Evolutionary conservation across 2,113 vertebrate species (phyloP).

Genomic region (Tretioscincus oriximinensis): DNA sequence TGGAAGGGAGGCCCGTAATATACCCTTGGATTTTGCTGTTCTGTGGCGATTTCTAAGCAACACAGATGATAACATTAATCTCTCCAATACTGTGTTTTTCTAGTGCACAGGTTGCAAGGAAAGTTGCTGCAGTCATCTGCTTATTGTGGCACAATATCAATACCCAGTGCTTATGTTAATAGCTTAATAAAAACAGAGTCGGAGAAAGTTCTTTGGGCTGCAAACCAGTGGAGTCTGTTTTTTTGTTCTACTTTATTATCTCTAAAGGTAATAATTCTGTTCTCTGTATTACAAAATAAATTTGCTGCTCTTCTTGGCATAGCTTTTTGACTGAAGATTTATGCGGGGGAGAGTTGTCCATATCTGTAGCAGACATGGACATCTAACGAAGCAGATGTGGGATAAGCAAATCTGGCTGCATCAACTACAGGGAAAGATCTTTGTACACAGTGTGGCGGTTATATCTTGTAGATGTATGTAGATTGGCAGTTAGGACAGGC

Average conservation of each 20-base stretch:
- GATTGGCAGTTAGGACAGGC: too few relatives aligned
- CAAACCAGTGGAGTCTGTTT: background rate
- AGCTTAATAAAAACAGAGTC: background rate
- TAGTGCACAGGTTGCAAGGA: fast-evolving
- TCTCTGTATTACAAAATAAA: background rate
- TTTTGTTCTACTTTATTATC: background rate
- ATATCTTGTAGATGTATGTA: too few relatives aligned
- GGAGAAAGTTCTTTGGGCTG: fast-evolving
- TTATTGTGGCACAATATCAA: fast-evolving
- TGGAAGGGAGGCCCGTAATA: too few relatives aligned
- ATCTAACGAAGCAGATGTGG: too few relatives aligned
- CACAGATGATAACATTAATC: background rate
- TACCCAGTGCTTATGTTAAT: background rate
- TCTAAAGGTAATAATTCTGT: background rate
- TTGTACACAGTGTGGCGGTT: too few relatives aligned
- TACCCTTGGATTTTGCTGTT: background rate
- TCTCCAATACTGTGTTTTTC: background rate
- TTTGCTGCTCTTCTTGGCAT: too few relatives aligned
- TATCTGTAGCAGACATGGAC: too few relatives aligned
- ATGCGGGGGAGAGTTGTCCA: too few relatives aligned
- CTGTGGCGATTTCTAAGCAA: background rate
- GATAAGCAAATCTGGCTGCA: too few relatives aligned
- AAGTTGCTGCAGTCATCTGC: background rate
- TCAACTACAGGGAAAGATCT: too few relatives aligned
- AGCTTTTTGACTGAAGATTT: too few relatives aligned